These are phyloP conservation scores for Pandemis heparana DNA, from an alignment of 2,888 invertebrate genomes.

Conservation along the genomic window DNA sequence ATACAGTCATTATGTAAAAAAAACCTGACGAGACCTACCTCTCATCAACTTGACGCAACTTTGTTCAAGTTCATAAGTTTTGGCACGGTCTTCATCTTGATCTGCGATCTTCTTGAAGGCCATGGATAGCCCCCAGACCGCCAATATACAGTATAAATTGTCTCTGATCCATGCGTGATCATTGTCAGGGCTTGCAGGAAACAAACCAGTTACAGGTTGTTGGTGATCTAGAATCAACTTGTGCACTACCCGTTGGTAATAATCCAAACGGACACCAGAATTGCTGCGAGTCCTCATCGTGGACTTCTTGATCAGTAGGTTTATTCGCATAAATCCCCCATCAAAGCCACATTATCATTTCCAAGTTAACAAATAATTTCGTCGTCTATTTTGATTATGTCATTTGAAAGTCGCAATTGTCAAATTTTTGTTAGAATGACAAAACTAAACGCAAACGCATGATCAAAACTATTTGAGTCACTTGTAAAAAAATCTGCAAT, in stretches of 20 bases:
- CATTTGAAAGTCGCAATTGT: slow-evolving; percentile 77
- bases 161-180: slow-evolving; percentile 99
- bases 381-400: slow-evolving; percentile 51
- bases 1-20: not conserved
- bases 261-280: slow-evolving; percentile 97
- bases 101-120: slow-evolving; percentile 99
- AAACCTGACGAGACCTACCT: slow-evolving; percentile 67
- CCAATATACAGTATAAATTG: slow-evolving; percentile 98
- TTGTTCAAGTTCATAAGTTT: slow-evolving; percentile 98
- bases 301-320: slow-evolving; percentile 25
- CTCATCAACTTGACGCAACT: slow-evolving; percentile 95
- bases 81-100: slow-evolving; percentile 99
- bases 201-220: slow-evolving; percentile 98
- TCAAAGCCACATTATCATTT: slow-evolving; percentile 32
- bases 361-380: slow-evolving; percentile 22
- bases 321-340: slow-evolving; percentile 10
- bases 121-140: slow-evolving; percentile 99
- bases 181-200: slow-evolving; percentile 95
- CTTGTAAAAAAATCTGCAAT: not conserved
- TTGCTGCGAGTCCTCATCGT: slow-evolving; percentile 94
- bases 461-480: not conserved
- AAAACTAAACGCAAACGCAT: not conserved
- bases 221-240: slow-evolving; percentile 97
- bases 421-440: slow-evolving; percentile 43
- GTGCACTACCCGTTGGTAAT: slow-evolving; percentile 97